Percentiles rank a stretch among this genome's conserved stretches.
These are phyloP conservation scores for Porites rus DNA, from an alignment of 92 coral and sea anemone genomes.

Conservation along the genomic window DNA sequence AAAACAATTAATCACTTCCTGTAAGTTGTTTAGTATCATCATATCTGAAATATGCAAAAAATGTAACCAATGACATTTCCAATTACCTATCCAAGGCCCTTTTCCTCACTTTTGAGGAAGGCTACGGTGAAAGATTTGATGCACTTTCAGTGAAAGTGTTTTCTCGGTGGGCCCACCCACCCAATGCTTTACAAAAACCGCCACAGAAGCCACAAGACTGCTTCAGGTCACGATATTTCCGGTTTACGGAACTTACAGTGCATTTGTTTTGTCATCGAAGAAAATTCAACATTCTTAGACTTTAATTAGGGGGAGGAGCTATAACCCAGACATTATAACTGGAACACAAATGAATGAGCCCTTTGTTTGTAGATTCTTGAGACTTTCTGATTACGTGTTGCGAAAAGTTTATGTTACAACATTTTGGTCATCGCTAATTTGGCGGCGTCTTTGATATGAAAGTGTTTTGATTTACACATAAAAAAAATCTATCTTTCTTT, in stretches of 20 bases:
- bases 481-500: neutral
- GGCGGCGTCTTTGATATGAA: slow-evolving; percentile 28
- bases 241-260: slow-evolving; percentile 39
- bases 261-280: slow-evolving; percentile 42
- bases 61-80: too few species aligned
- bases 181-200: neutral
- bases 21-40: neutral
- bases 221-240: slow-evolving; percentile 42
- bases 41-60: neutral
- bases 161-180: neutral
- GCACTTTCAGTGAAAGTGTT: neutral
- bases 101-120: neutral
- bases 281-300: slow-evolving; percentile 25
- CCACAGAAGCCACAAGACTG: neutral
- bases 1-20: slow-evolving; percentile 22
- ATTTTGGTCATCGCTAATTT: neutral
- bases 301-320: neutral
- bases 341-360: slow-evolving; percentile 1
- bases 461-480: neutral
- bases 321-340: neutral
- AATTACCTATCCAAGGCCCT: neutral
- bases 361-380: slow-evolving; percentile 33
- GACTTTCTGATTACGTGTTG: slow-evolving; percentile 37
- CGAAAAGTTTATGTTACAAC: neutral
- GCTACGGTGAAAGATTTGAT: neutral